phyloP scores from a whole-genome alignment of 2,113 vertebrate species.

The Phycodurus eques region DNA sequence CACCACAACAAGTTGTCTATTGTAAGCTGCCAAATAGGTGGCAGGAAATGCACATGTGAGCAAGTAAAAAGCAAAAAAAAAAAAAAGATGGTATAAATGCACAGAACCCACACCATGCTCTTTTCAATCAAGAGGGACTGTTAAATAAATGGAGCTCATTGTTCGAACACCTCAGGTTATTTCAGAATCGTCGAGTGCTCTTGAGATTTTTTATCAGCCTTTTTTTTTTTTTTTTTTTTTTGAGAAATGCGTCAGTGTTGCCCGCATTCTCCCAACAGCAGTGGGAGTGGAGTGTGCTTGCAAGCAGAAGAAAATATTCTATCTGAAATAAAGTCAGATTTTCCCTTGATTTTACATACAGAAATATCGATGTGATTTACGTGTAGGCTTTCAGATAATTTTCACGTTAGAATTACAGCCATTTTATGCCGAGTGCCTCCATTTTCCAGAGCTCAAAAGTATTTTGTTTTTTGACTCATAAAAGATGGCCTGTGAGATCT shows the following conservation, averaged over 20 bases:
- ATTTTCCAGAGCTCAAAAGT: not conserved
- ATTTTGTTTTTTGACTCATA: not conserved
- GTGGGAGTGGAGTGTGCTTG: not conserved
- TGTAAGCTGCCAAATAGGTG: not conserved
- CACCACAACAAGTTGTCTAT: not conserved
- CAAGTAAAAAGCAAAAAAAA: constrained; percentile 11
- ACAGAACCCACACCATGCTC: constrained; percentile 11
- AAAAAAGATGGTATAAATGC: constrained; percentile 8
- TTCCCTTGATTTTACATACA: not conserved
- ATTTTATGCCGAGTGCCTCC: not conserved
- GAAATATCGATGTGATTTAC: not conserved
- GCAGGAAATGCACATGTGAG: constrained; percentile 17
- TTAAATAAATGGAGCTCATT: constrained; percentile 18
- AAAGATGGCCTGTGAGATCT: not conserved
- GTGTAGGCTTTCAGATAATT: not conserved
- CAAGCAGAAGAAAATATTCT: constrained; percentile 1
- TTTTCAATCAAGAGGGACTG: constrained; percentile 22
- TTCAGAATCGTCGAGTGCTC: constrained; percentile 15
- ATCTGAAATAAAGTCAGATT: not conserved
- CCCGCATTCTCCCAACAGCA: constrained; percentile 7
- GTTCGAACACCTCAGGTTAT: constrained; percentile 13
- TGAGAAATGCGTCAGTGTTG: constrained; percentile 11
- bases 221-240: not conserved
- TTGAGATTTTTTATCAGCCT: constrained; percentile 7
- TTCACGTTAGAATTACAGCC: not conserved